These are phyloP conservation scores for Chelonia mydas DNA, from an alignment of 2,797 vertebrate genomes.

Conservation along the genomic window DNA sequence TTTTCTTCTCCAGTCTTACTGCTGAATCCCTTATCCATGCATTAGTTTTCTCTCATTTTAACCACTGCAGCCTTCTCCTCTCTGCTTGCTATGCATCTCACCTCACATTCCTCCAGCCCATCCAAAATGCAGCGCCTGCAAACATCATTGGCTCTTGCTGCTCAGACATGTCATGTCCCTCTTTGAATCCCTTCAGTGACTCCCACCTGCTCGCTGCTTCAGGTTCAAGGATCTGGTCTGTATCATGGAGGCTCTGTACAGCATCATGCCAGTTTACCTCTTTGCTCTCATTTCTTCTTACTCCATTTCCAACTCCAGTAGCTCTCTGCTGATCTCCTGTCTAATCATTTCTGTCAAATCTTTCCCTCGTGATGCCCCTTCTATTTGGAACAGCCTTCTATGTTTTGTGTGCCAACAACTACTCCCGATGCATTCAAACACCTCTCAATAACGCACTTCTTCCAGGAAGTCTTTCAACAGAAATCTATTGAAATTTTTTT, in stretches of 20 bases:
- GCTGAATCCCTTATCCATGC: not conserved
- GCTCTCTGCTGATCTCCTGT: not conserved
- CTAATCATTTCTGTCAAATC: not conserved
- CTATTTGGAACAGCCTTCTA: rapidly evolving
- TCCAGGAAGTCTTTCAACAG: not conserved
- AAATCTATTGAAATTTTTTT: too few species aligned
- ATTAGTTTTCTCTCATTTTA: conserved; percentile 22
- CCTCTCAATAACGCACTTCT: not conserved
- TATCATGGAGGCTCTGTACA: not conserved
- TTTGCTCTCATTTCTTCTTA: not conserved
- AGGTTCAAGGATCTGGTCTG: not conserved
- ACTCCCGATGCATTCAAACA: rapidly evolving
- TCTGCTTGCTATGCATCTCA: not conserved
- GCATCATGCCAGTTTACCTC: not conserved
- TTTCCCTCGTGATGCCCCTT: not conserved
- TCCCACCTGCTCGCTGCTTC: not conserved
- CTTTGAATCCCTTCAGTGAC: not conserved
- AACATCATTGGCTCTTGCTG: not conserved
- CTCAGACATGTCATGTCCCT: not conserved
- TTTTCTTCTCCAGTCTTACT: conserved; percentile 27
- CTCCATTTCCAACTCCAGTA: not conserved
- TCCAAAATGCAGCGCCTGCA: not conserved
- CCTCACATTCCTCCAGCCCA: not conserved
- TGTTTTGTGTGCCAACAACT: not conserved
- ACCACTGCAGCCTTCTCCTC: not conserved